Evolutionary conservation across 1,140 invertebrate genomes (phyloP).

Genomic region (Halyomorpha halys): DNA sequence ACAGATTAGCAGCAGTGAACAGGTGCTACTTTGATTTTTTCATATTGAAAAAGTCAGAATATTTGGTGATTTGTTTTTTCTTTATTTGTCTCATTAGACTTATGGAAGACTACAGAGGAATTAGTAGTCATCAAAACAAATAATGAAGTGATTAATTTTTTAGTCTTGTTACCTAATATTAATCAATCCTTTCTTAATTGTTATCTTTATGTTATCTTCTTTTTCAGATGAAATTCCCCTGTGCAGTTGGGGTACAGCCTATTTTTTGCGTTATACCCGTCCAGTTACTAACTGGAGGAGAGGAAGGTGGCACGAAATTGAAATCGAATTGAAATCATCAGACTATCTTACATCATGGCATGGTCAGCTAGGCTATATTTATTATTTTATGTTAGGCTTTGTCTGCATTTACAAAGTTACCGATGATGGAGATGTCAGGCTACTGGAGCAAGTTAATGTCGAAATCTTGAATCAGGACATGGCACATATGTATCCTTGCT

Average conservation of each 20-base stretch:
- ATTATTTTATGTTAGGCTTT: not conserved
- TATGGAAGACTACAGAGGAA: no score
- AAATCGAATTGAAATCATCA: not conserved
- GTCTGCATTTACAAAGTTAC: constrained; percentile 4
- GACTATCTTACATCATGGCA: not conserved
- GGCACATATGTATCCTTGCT: not conserved
- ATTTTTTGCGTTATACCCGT: not conserved
- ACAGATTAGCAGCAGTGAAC: no score
- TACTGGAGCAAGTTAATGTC: constrained; percentile 1
- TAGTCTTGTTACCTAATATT: no score
- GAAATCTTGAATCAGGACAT: constrained; percentile 7
- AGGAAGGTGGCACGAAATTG: not conserved
- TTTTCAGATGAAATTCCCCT: constrained; percentile 7
- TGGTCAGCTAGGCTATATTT: not conserved
- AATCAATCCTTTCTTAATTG: no score
- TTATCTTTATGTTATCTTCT: not conserved
- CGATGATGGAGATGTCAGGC: not conserved
- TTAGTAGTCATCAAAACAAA: no score
- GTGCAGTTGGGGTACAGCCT: constrained; percentile 1
- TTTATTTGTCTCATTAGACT: no score
- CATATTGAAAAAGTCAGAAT: no score
- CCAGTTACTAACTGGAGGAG: constrained; percentile 4
- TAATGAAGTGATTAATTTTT: no score
- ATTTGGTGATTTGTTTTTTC: no score
- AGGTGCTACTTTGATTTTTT: no score